phyloP scores from a whole-genome alignment of 2,797 vertebrate species.

The Atherinosoma microstoma region DNA sequence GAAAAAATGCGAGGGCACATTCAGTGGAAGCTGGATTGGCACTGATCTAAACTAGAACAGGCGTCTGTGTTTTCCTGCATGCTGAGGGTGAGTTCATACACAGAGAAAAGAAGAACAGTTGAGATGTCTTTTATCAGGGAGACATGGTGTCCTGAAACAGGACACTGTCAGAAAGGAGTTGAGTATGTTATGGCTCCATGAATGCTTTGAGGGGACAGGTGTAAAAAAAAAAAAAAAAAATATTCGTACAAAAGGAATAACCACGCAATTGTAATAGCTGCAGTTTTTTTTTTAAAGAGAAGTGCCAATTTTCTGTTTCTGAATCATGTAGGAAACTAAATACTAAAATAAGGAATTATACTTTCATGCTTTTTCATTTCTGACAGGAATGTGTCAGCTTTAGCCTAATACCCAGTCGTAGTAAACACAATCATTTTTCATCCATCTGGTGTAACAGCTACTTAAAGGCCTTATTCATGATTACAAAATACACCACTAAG shows the following conservation, averaged over 20 bases:
- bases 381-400: constrained; percentile 25
- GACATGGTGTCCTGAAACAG: constrained; percentile 51
- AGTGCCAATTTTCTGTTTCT: not conserved
- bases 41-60: constrained; percentile 50
- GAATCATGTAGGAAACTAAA: constrained; percentile 5
- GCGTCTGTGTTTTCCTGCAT: constrained; percentile 45
- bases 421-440: constrained; percentile 47
- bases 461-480: constrained; percentile 29
- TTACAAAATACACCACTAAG: not conserved
- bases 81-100: constrained; percentile 29
- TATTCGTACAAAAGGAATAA: constrained; percentile 14
- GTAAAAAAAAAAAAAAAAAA: constrained; percentile 7
- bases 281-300: not conserved
- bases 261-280: not conserved
- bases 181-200: constrained; percentile 53
- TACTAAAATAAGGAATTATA: not conserved
- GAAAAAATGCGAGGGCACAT: constrained; percentile 38
- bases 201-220: constrained; percentile 51
- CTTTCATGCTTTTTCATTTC: constrained; percentile 17
- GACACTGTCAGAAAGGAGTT: constrained; percentile 43
- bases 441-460: constrained; percentile 43
- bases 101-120: constrained; percentile 43
- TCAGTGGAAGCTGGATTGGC: constrained; percentile 11
- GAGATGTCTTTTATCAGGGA: constrained; percentile 49
- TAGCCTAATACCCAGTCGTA: constrained; percentile 30